Evolutionary conservation across 2,888 invertebrate species (phyloP), one percentile per base, ranked within the genome.

Genomic region (Mimumesa dahlbomi): DNA sequence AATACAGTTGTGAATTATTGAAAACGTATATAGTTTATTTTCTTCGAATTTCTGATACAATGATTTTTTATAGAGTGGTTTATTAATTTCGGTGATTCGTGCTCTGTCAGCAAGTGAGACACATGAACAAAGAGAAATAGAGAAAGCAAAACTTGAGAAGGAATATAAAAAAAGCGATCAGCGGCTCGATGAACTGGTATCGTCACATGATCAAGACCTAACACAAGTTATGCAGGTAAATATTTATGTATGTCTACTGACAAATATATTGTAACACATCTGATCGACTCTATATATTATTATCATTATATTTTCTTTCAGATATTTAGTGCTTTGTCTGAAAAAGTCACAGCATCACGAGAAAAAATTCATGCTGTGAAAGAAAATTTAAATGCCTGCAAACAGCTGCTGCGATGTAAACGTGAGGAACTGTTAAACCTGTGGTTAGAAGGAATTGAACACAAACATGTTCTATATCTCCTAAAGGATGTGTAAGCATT

Each of bases 361-460:
- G 94, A 94, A 81, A 94, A 94, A 84, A 94, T 97, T 46, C 93
- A 93, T 73, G 92, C 92, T 11, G 95, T 96, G 0, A 95, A 95
- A 85, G 95, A 95, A 84, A 96, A 95, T 87, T 90, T 97, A 53
- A 93, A 93, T 74, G 95, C 95, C 9, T 97, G 97, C 87, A 96
- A 96, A 88, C 93, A 93, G 25, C 90, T 99, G 58, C 90, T 99
- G 69, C 94, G 97, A 70, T 96, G 98, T 89, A 94, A 97, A 57
- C 92, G 98, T 34, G 98, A 98, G 84, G 99, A 99, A 88, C 91
- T 99, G 66, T 94, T 96, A 83, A 94, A 97, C 76, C 91, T 99
- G 59, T 99, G 98, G 98, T 92, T 96, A 4, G 98, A 98, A 89
- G 97, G 97, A 0, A 93, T 98, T n/a, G 97, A 99, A 85, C 98